These are phyloP conservation scores for Scaptomyza cyrtandrae DNA, from an alignment of 2,888 invertebrate species.

Conservation along the genomic window DNA sequence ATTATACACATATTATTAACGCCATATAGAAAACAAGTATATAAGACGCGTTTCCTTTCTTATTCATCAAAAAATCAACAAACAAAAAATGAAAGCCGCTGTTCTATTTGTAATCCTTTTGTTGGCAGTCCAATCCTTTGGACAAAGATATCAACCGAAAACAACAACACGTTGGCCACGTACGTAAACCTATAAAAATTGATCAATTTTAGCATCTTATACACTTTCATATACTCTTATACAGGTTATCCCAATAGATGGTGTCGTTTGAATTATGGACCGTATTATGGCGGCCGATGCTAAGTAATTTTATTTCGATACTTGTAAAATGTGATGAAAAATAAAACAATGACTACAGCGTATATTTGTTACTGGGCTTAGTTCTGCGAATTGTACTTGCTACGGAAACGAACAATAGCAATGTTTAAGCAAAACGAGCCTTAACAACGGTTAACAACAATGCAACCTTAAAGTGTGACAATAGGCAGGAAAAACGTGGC, in stretches of 20 bases:
- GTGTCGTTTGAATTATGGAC: conserved; percentile 22
- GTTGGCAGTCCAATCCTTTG: not conserved
- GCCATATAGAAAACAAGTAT: not conserved
- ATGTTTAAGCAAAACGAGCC: conserved; percentile 17
- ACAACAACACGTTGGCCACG: not conserved
- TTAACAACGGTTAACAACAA: not conserved
- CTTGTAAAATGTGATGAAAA: too few species aligned
- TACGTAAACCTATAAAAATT: not conserved
- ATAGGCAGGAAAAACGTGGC: not conserved
- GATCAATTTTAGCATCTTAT: not conserved
- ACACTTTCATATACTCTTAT: not conserved
- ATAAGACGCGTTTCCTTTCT: not conserved
- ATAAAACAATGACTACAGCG: too few species aligned
- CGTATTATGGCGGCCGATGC: conserved; percentile 14
- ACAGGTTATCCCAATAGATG: conserved; percentile 6
- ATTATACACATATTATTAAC: not conserved
- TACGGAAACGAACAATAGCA: not conserved
- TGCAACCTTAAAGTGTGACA: not conserved
- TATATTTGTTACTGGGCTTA: too few species aligned
- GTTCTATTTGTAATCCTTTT: not conserved
- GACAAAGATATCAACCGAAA: not conserved
- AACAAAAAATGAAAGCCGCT: not conserved
- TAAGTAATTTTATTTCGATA: not conserved
- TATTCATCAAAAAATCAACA: not conserved
- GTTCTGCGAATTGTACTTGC: too few species aligned